Percentiles rank a stretch among this genome's conserved stretches.
These are phyloP conservation scores for Podilymbus podiceps DNA, from an alignment of 2,113 vertebrate species.

Conservation along the genomic window DNA sequence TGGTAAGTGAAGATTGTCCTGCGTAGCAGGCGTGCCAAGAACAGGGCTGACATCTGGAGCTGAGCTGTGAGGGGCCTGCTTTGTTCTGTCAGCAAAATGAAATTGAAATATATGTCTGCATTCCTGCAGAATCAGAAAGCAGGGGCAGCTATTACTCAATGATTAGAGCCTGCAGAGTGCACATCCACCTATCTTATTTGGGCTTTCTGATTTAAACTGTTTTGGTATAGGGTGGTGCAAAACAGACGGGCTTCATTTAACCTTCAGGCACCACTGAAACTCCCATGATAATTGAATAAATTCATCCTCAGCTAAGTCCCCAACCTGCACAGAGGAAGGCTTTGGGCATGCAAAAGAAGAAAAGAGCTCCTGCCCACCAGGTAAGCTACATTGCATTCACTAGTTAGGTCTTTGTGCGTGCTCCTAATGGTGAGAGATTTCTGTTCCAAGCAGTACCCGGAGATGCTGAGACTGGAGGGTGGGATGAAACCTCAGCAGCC, in stretches of 20 bases:
- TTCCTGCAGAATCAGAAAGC: neutral
- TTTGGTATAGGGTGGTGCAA: neutral
- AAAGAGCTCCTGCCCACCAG: neutral
- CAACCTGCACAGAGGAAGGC: neutral
- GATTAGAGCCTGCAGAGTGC: rapidly evolving
- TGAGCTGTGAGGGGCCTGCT: neutral
- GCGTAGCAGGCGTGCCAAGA: neutral
- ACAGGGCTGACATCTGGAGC: neutral
- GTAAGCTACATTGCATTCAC: neutral
- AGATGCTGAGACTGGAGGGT: neutral
- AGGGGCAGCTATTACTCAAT: neutral
- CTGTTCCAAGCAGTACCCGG: neutral
- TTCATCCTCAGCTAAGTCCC: neutral
- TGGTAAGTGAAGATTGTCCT: neutral
- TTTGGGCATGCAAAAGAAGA: neutral
- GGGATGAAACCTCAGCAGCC: neutral
- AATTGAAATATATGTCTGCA: neutral
- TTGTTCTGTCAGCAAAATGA: neutral
- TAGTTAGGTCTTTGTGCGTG: neutral
- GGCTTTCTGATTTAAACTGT: neutral
- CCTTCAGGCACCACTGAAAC: neutral
- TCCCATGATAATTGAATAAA: neutral
- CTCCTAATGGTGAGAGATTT: rapidly evolving
- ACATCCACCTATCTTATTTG: rapidly evolving
- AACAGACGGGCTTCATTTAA: neutral